These are phyloP conservation scores for Geococcyx californianus DNA, from an alignment of 2,113 vertebrate genomes.

Conservation along the genomic window DNA sequence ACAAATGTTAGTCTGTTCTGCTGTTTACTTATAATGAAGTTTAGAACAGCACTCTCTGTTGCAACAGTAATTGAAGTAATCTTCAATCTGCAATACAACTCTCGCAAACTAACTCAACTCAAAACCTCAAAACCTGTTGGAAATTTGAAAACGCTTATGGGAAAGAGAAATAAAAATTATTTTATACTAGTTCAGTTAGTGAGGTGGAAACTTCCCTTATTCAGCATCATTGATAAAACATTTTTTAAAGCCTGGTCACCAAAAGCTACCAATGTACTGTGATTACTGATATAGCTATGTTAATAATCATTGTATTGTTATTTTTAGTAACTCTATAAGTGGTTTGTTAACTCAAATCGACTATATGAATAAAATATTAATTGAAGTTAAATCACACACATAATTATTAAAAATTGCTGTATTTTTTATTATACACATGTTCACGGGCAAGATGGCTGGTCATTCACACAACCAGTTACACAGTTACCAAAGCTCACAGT, in stretches of 20 bases:
- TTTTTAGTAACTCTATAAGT: not conserved
- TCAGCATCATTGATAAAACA: not conserved
- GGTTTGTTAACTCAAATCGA: not conserved
- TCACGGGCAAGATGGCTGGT: not conserved
- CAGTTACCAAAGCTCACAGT: not conserved
- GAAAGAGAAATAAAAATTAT: not conserved
- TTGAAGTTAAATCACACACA: not conserved
- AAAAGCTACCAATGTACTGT: not conserved
- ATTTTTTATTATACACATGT: not conserved
- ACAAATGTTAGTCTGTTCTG: too few species aligned
- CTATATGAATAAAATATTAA: not conserved
- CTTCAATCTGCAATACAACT: not conserved
- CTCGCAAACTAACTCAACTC: not conserved
- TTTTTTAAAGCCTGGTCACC: not conserved
- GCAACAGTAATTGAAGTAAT: not conserved
- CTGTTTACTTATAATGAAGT: too few species aligned
- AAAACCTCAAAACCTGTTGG: not conserved
- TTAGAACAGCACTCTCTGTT: too few species aligned
- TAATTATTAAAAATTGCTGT: not conserved
- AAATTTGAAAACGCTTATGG: not conserved
- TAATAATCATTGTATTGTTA: not conserved
- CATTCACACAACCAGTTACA: not conserved
- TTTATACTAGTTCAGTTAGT: not conserved
- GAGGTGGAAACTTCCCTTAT: not conserved
- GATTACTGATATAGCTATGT: not conserved